These are phyloP conservation scores for Vulpes lagopus DNA, from an alignment of 2,113 vertebrate genomes.

Conservation along the genomic window DNA sequence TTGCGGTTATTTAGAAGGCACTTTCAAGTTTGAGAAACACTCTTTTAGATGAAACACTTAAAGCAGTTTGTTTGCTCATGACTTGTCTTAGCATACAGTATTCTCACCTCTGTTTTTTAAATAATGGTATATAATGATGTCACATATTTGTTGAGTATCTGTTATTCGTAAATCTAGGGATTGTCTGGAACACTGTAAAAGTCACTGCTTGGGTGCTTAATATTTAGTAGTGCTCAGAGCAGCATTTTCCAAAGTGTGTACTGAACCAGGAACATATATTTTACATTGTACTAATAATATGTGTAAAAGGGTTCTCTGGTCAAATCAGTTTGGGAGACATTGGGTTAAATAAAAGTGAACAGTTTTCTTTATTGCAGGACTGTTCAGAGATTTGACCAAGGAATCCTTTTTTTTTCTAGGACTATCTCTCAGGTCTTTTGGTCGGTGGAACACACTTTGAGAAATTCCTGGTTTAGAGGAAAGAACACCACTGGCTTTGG, in stretches of 20 bases:
- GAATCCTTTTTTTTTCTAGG: slow-evolving; percentile 84
- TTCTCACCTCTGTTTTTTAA: slow-evolving; percentile 6
- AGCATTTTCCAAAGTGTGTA: slow-evolving; percentile 83
- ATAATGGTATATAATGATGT: background rate
- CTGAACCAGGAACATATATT: slow-evolving; percentile 74
- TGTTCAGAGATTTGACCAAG: slow-evolving; percentile 84
- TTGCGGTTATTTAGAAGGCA: background rate
- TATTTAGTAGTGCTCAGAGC: slow-evolving; percentile 22
- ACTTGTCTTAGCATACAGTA: background rate
- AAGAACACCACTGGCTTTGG: slow-evolving; percentile 84
- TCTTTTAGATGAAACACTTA: background rate
- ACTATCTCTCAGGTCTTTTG: slow-evolving; percentile 84
- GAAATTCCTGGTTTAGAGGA: slow-evolving; percentile 84
- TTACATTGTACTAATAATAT: slow-evolving; percentile 64
- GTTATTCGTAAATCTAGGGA: background rate
- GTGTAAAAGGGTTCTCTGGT: slow-evolving; percentile 83
- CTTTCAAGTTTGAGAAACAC: slow-evolving; percentile 24
- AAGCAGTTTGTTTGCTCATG: background rate
- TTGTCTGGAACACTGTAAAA: slow-evolving; percentile 40
- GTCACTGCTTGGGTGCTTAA: background rate
- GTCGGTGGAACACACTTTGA: slow-evolving; percentile 85
- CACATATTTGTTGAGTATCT: background rate
- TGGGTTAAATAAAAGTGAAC: slow-evolving; percentile 75
- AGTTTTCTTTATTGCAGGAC: slow-evolving; percentile 83
- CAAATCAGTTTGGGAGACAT: slow-evolving; percentile 79